These are phyloP conservation scores for Acomys russatus DNA, from an alignment of 2,797 vertebrate species.

Conservation along the genomic window DNA sequence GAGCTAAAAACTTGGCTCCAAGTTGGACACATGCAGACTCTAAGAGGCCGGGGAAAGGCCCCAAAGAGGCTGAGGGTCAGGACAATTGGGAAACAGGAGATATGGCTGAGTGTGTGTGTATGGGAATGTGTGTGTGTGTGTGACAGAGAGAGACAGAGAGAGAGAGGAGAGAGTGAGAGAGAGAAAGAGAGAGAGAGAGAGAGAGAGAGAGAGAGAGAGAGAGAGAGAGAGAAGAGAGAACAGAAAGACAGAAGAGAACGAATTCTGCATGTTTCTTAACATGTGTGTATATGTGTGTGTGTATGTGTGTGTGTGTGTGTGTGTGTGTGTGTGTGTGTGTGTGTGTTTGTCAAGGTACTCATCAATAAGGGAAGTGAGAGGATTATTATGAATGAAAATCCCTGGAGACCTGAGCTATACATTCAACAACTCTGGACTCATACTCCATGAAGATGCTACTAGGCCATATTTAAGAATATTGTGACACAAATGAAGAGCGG, in stretches of 20 bases:
- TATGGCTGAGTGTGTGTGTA: not conserved
- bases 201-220: not conserved
- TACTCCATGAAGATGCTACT: not conserved
- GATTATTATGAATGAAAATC: not conserved
- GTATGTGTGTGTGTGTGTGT: too few relatives aligned
- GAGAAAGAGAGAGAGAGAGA: not conserved
- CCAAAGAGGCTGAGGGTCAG: not conserved
- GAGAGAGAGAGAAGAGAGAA: not conserved
- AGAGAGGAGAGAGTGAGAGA: not conserved
- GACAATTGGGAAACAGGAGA: not conserved
- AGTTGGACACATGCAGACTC: slow-evolving; percentile 90
- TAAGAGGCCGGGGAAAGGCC: not conserved
- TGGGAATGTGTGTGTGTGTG: not conserved
- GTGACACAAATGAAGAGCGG: not conserved
- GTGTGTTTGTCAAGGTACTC: not conserved
- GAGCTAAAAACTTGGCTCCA: slow-evolving; percentile 87
- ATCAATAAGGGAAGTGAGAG: not conserved
- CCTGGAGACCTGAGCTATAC: not conserved
- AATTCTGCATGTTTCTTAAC: too few relatives aligned
- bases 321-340: too few relatives aligned
- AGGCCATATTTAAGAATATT: not conserved
- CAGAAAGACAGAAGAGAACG: too few relatives aligned
- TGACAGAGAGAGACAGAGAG: not conserved
- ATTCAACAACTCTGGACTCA: not conserved
- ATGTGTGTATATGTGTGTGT: too few relatives aligned